phyloP scores from a whole-genome alignment of 35 echinoderm and acorn worm species.

The Heliocidaris erythrogramma region DNA sequence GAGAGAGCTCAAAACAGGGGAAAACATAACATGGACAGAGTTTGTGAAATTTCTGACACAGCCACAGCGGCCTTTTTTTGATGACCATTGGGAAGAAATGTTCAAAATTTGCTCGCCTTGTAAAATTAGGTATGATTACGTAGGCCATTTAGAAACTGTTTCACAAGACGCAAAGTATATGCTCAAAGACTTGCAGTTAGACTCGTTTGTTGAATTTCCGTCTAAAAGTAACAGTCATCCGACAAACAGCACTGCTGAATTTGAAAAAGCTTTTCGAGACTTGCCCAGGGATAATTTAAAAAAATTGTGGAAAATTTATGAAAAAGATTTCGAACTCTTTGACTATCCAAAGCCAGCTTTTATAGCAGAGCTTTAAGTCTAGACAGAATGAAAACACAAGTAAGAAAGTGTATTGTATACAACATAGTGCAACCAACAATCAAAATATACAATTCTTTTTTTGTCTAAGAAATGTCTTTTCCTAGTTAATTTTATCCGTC shows the following conservation, averaged over 20 bases:
- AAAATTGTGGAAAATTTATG: slow-evolving; percentile 77
- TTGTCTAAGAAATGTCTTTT: too few relatives aligned
- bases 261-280: slow-evolving; percentile 66
- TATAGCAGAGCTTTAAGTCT: slow-evolving; percentile 27
- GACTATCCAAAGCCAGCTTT: slow-evolving; percentile 80
- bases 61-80: slow-evolving; percentile 64
- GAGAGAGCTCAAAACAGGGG: slow-evolving; percentile 74
- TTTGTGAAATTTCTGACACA: slow-evolving; percentile 84
- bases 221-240: slow-evolving; percentile 76
- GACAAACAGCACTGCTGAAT: slow-evolving; percentile 78
- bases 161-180: slow-evolving; percentile 77
- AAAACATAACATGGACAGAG: slow-evolving; percentile 88
- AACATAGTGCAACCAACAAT: too few relatives aligned
- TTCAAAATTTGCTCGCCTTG: slow-evolving; percentile 84
- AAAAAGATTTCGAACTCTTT: slow-evolving; percentile 83
- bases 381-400: too few relatives aligned
- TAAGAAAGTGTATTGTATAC: too few relatives aligned
- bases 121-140: slow-evolving; percentile 83
- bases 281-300: slow-evolving; percentile 62
- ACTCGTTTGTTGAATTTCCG: slow-evolving; percentile 64
- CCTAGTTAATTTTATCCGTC: too few relatives aligned
- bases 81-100: slow-evolving; percentile 95
- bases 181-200: slow-evolving; percentile 63
- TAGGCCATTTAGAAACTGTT: slow-evolving; percentile 89
- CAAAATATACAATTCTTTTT: too few relatives aligned